Base-by-base conservation (phyloP, 1,140 invertebrate species). In the Drosophila rufa region DNA sequence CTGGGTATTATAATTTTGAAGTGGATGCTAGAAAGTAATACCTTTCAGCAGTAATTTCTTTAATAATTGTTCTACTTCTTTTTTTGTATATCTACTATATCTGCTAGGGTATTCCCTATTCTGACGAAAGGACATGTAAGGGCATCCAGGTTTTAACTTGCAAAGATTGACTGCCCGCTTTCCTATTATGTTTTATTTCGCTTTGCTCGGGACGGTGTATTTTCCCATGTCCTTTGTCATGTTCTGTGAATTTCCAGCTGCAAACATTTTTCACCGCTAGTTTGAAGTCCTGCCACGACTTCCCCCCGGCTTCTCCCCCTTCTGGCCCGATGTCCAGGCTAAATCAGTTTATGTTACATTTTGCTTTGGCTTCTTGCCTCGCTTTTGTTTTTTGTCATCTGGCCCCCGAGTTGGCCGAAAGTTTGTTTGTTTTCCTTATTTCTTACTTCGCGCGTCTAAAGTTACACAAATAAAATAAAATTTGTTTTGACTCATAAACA, bases 281-380 rank as follows among this genome's bases (percentile, higher is more conserved):
- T 68, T 77, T 68, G 53, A 42, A 50, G 51, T 53, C 55, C 60
- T 50, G 9, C 40, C 67, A 9, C 19, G 45, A 43, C 27, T 25
- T 14, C 53, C 19, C 9, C 43, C 43, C 46, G 6, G 15, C 14
- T 43, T 42, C 15, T 8, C 14, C 22, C 46, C 30, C 42, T 1
- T 25, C 12, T 56, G 9, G 12, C 8, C 47, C n/a, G 3, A 12
- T 27, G 45, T 25, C 47, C 61, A 36, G 68, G 55, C 60, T 33
- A 73, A 74, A 74, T 74, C 70, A 74, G 70, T 74, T 74, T 74
- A 60, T 43, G 67, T 74, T 73, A 74, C 70, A 73, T 73, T 73
- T 60, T 70, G 53, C 33, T 69, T 73, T 38, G 67, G 69, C 67
- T 59, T 70, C 33, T 69, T 33, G 50, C 19, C 11, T 33, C 12